Conservation (phyloP, 2,113 vertebrate genomes). For the Mesitornis unicolor region DNA sequence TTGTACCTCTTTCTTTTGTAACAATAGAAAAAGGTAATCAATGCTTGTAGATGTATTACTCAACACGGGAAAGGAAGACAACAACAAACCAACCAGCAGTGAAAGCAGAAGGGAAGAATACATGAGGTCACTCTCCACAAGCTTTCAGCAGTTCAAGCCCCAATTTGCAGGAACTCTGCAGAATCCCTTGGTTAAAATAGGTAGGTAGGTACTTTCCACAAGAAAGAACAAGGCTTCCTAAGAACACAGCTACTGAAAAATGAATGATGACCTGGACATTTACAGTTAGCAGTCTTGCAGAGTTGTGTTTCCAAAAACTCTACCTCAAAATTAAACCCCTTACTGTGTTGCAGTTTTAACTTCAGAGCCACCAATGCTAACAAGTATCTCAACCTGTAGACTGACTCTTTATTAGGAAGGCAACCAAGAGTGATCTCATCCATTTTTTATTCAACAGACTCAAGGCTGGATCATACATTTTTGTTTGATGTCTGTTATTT, state of each 20-base stretch:
- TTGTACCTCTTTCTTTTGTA: background rate
- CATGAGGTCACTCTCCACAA: background rate
- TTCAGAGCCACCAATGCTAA: background rate
- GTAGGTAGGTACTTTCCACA: background rate
- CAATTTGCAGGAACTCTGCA: background rate
- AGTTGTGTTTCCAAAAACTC: background rate
- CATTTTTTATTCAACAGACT: background rate
- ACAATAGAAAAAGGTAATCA: background rate
- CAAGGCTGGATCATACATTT: background rate
- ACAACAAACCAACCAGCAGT: background rate
- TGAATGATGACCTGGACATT: rapidly evolving
- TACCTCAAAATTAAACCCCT: background rate
- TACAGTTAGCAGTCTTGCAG: background rate
- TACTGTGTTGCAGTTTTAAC: background rate
- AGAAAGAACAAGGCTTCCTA: background rate
- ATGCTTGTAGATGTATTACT: background rate
- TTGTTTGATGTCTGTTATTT: background rate
- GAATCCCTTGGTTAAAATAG: background rate
- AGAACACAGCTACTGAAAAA: background rate
- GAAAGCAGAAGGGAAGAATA: background rate
- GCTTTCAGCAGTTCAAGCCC: background rate
- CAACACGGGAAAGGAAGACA: background rate
- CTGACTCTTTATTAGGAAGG: rapidly evolving
- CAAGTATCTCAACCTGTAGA: background rate
- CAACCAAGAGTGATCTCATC: background rate